Evolutionary conservation across 1,140 invertebrate species (phyloP), one percentile per base, ranked within the genome.

Genomic region (Caenorhabditis latens): DNA sequence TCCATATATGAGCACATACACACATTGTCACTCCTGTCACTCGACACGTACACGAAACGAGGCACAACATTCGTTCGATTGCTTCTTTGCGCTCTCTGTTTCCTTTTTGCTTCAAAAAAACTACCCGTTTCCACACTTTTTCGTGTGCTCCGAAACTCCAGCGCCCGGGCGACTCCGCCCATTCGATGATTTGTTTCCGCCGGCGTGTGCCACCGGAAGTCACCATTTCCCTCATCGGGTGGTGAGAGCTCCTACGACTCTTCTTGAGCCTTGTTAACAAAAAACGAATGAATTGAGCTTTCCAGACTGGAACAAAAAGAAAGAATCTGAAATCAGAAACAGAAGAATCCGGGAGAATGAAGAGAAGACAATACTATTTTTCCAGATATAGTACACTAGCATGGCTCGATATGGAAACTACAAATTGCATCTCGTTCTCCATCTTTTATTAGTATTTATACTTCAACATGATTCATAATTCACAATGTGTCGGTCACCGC

Each of bases 21-120:
- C 71, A 79, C 71, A 79, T 79, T 79, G 71, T 79, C 71, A 79
- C 71, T 79, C 71, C 71, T 79, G 71, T 79, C 71, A 79, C 71
- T 79, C 71, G 71, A 79, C 71, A 79, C 71, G 71, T 79, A 79
- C 71, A 79, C 46, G 43, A 79, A 46, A 79, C 24, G 40, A 53
- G 16, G 50, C 63, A 67, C 32, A 79, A 79, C 71, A 79, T 79
- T 79, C 71, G 71, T 79, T 79, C 71, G 71, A 79, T 79, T 79
- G 71, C 71, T 79, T 79, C 71, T 79, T 79, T 79, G 46, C 71
- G 46, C 46, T 79, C 71, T 79, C 46, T 79, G 71, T 79, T 79
- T 79, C 71, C 71, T 50, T 79, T 79, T 79, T 53, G n/a, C 71
- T 79, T 79, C 71, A 14, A 16, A 63, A n/a, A 58, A 79, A 32